phyloP scores from a whole-genome alignment of 2,113 vertebrate species.

The Labeo catla region DNA sequence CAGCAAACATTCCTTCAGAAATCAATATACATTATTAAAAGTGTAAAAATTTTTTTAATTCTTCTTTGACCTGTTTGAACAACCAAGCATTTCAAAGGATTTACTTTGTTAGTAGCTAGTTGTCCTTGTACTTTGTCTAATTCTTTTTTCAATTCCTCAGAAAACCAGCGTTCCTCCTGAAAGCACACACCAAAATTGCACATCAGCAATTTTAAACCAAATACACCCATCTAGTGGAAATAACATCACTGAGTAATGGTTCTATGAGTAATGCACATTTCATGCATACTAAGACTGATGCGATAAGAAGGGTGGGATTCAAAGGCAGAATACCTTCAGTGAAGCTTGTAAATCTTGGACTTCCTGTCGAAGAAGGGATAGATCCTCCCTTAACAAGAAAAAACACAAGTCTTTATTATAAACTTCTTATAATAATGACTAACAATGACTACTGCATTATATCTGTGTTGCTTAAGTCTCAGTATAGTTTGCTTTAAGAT shows the following conservation, averaged over 20 bases:
- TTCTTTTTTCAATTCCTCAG: slow-evolving; percentile 98
- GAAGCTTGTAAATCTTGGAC: slow-evolving; percentile 93
- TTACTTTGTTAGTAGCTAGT: slow-evolving; percentile 91
- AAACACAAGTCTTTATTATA: background rate
- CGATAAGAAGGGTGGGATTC: background rate
- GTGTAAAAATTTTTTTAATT: background rate
- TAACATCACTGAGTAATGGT: background rate
- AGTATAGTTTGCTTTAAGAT: background rate
- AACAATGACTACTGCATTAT: background rate
- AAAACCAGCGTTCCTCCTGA: slow-evolving; percentile 98
- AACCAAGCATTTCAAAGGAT: slow-evolving; percentile 83
- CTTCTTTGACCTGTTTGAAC: background rate
- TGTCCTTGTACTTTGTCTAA: slow-evolving; percentile 97
- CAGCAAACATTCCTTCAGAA: background rate
- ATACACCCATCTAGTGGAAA: background rate
- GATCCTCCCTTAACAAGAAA: slow-evolving; percentile 82
- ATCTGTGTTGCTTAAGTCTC: background rate
- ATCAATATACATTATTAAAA: background rate
- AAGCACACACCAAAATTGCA: slow-evolving; percentile 24
- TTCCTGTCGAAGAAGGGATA: slow-evolving; percentile 90
- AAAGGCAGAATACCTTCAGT: slow-evolving; percentile 82
- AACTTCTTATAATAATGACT: background rate
- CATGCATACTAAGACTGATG: background rate
- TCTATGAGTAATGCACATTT: background rate
- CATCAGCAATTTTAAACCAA: background rate